A percentile compares a stretch with the other conserved stretches of the same genome.
Evolutionary conservation across 2,113 vertebrate genomes (phyloP).

Genomic region (Tretioscincus oriximinensis): DNA sequence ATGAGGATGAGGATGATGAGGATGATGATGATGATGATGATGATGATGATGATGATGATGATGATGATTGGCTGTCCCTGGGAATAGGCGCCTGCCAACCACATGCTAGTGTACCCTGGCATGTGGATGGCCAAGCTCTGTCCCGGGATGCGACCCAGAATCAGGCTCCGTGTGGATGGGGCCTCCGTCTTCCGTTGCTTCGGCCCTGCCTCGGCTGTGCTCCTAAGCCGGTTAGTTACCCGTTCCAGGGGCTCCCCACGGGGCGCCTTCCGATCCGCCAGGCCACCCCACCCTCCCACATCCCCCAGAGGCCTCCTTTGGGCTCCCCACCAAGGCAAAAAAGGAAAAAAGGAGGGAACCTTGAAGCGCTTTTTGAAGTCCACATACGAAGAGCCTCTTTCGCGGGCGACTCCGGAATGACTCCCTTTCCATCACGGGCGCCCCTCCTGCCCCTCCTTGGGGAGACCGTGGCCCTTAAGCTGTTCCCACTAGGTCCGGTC

Average conservation of each 20-base stretch:
- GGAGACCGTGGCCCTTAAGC: slow-evolving; percentile 67
- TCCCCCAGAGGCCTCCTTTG: slow-evolving; percentile 34
- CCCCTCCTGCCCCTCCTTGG: slow-evolving; percentile 40
- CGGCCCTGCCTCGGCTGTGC: too few species aligned
- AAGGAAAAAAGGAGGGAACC: slow-evolving; percentile 17
- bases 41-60: too few species aligned
- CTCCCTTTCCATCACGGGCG: slow-evolving; percentile 69
- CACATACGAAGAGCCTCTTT: slow-evolving; percentile 62
- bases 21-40: too few species aligned
- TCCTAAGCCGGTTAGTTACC: too few species aligned
- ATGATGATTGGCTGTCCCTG: too few species aligned
- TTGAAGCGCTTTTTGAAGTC: slow-evolving; percentile 70
- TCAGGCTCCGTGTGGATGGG: too few species aligned
- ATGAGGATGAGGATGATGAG: too few species aligned
- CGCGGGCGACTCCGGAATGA: slow-evolving; percentile 70
- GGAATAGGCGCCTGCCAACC: too few species aligned
- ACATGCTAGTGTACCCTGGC: too few species aligned
- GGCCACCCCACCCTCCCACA: slow-evolving; percentile 28
- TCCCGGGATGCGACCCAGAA: too few species aligned
- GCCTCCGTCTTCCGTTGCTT: neutral
- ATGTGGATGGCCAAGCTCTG: too few species aligned
- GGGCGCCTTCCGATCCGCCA: neutral
- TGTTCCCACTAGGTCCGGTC: slow-evolving; percentile 79
- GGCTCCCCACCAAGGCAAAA: slow-evolving; percentile 54
- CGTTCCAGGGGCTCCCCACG: neutral